Base-by-base conservation (phyloP, 1,140 invertebrate genomes). In the Neuroterus valhalla region DNA sequence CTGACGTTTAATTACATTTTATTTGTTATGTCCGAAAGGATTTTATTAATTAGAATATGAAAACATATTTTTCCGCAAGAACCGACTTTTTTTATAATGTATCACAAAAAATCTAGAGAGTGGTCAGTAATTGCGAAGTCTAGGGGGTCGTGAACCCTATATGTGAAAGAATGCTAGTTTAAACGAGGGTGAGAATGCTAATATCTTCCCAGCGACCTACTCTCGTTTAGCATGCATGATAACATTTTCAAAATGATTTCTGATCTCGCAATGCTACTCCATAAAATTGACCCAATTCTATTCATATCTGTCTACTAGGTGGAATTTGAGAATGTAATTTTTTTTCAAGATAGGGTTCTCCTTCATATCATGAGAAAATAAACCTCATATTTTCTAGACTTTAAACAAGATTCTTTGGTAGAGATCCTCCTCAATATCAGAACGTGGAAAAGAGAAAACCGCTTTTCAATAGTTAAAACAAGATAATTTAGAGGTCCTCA, bases 201-300 rank as follows among this genome's bases (percentile, higher is more conserved):
- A 85, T 86, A 85, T 82, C 79, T 71, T 43, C 15, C 15, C 23
- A 31, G 69, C 77, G 82, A 84, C 82, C 82, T 74, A 83, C 75
- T 85, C 75, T 78, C 72, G 68, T 38, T 62, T 23, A 23, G 52
- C 52, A 62, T 62, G 52, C 52, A 26, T 23, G 23, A 55, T 62
- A 62, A 62, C 52, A 62, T 62, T 62, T 62, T 62, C 52, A 62
- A 23, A 62, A 62, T 62, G 52, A 62, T 62, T 62, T 62, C 21
- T 31, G 23, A 62, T 62, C 52, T 62, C 26, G 52, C 26, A 26
- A 31, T 62, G 31, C 23, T 62, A 62, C 52, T 31, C 31, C 23
- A 15, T 62, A 31, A 23, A 62, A 26, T 31, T 26, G 52, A 62
- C 52, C 52, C 12, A 62, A 62, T 62, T 62, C 31, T 55, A 55